Evolutionary conservation across 2,797 vertebrate genomes (phyloP), one percentile per base, ranked within the genome.

Genomic region (Coreius guichenoti): DNA sequence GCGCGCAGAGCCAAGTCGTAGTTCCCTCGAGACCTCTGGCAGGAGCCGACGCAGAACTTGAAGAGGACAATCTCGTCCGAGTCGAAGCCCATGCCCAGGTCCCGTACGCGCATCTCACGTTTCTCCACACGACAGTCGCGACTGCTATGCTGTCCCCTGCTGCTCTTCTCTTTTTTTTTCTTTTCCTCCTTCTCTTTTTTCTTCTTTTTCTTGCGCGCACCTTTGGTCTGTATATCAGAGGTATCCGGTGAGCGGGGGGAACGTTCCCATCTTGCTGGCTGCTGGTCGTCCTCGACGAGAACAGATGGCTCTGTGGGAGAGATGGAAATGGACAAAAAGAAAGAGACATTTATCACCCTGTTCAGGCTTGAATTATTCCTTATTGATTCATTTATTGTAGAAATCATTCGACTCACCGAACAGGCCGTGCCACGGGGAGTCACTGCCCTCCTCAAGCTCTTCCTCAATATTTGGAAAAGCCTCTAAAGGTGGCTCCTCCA

Each of bases 1-100:
- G 92, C 91, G 82, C 93, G 95, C 86, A 99, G 92, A 0, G 96
- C 96, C 90, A 97, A 91, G 90, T 99, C 98, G 0, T 99, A 98
- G 87, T 96, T 96, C 74, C 94, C 96, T 85, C 96, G 95, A 0
- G 95, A 93, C 0, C 94, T 93, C 91, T 96, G 95, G 88, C 98
- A 99, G 21, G 96, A 95, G 81, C 98, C 98, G 0, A 97, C 97
- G 82, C 98, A 99, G 90, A 98, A 99, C 92, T 96, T 97, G 92
- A 99, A 99, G 69, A 96, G 96, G 86, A 99, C 96, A 0, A 97
- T 95, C 94, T 99, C 98, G 0, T 99, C 97, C 0, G 98, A 99
- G 90, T 97, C 95, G 49, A 96, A 98, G 33, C 98, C 98, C 91
- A 99, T 94, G 47, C 97, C 98, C 39, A 99, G 95, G 90, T 98